Conservation (phyloP, 2,113 vertebrate genomes). For the Uropsilus gracilis region DNA sequence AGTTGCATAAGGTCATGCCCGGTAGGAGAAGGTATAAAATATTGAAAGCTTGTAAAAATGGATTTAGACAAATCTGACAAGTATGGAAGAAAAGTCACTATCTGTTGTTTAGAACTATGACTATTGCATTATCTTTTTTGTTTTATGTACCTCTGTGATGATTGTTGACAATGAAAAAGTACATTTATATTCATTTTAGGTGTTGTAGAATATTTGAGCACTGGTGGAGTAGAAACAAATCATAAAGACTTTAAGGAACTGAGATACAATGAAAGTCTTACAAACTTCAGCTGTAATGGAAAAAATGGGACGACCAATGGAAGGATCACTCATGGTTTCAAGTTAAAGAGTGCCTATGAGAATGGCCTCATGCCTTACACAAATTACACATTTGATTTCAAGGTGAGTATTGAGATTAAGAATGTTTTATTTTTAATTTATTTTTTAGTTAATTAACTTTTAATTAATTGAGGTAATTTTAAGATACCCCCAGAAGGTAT, state of each 20-base stretch:
- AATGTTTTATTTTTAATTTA: not conserved
- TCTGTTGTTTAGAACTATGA: constrained; percentile 22
- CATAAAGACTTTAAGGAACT: constrained; percentile 99
- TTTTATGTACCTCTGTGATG: not conserved
- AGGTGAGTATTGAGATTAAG: constrained; percentile 85
- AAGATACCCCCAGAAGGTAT: no score
- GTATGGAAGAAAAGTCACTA: not conserved
- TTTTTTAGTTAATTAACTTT: no score
- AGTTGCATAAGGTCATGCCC: not conserved
- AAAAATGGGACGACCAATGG: constrained; percentile 95
- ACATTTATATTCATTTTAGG: constrained; percentile 83
- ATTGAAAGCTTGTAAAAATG: not conserved
- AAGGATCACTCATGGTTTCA: constrained; percentile 98
- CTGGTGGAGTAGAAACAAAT: constrained; percentile 97
- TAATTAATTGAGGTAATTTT: no score
- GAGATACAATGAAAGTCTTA: constrained; percentile 97
- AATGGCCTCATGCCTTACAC: constrained; percentile 99
- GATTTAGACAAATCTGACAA: not conserved
- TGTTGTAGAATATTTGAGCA: constrained; percentile 98
- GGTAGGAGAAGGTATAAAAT: not conserved
- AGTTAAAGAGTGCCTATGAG: constrained; percentile 98
- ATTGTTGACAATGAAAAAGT: not conserved
- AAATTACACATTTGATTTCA: constrained; percentile 98
- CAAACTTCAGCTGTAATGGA: constrained; percentile 98
- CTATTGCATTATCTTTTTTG: not conserved